These are phyloP conservation scores for Eupithecia subumbrata DNA, from an alignment of 2,888 invertebrate genomes.

Conservation along the genomic window DNA sequence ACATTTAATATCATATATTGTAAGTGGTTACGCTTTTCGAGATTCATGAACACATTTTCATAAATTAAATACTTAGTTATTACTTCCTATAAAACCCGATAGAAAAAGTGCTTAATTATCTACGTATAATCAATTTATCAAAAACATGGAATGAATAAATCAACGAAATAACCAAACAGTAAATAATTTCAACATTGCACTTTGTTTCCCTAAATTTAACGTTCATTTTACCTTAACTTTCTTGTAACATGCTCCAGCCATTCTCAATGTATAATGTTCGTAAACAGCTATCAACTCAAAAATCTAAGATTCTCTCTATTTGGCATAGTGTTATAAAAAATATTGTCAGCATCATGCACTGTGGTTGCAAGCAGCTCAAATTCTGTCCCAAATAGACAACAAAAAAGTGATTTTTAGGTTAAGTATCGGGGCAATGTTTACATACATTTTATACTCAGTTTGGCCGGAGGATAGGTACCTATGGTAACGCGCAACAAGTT, in stretches of 20 bases:
- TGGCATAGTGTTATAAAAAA: too few relatives aligned
- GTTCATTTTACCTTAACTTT: background rate
- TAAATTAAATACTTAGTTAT: background rate
- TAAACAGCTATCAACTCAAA: too few relatives aligned
- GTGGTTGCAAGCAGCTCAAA: too few relatives aligned
- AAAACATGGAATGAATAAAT: background rate
- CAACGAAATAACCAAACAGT: background rate
- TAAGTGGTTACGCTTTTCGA: conserved; percentile 47
- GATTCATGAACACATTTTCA: conserved; percentile 53
- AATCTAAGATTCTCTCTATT: too few relatives aligned
- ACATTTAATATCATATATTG: conserved; percentile 1
- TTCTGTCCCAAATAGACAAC: too few relatives aligned
- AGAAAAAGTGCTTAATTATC: conserved; percentile 14
- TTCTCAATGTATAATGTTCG: too few relatives aligned
- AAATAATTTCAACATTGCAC: conserved; percentile 2
- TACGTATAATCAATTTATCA: conserved; percentile 3
- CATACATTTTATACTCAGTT: too few relatives aligned
- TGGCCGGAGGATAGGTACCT: too few relatives aligned
- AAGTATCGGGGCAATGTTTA: too few relatives aligned
- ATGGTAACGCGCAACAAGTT: background rate
- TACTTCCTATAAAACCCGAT: background rate
- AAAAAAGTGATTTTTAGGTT: too few relatives aligned
- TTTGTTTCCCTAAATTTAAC: conserved; percentile 11
- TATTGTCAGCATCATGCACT: too few relatives aligned
- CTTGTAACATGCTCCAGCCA: background rate